phyloP scores from a whole-genome alignment of 2,888 invertebrate species.

The Oxycera nigricornis region DNA sequence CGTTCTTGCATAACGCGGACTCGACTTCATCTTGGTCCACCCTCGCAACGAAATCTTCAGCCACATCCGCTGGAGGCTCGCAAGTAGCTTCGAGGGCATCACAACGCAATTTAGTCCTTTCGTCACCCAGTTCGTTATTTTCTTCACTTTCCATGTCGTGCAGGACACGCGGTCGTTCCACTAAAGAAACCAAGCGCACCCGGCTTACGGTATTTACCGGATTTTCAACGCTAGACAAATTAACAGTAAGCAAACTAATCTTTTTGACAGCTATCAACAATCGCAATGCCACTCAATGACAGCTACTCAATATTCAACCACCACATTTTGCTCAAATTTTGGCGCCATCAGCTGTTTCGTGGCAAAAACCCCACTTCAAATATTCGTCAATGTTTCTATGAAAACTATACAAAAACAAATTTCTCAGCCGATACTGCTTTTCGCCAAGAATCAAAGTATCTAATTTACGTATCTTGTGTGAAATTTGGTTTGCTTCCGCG shows the following conservation, averaged over 20 bases:
- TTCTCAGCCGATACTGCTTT: no score
- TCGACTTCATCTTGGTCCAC: not conserved
- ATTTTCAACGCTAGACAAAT: not conserved
- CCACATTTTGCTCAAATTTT: not conserved
- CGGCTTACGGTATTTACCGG: not conserved
- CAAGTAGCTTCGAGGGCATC: not conserved
- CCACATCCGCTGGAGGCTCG: not conserved
- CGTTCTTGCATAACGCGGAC: not conserved
- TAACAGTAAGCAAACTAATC: no score
- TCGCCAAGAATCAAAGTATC: no score
- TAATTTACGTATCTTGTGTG: no score
- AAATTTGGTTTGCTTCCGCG: no score
- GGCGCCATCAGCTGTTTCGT: not conserved
- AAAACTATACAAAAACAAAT: no score
- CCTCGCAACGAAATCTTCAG: not conserved
- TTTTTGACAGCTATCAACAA: not conserved
- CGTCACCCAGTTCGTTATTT: not conserved
- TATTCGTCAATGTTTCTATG: no score
- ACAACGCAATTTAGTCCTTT: not conserved
- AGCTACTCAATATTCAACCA: slow-evolving; percentile 8
- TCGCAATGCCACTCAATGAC: not conserved
- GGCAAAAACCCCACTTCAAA: no score
- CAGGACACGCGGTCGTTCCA: no score
- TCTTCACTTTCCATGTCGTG: not conserved
- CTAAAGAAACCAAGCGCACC: no score